A percentile compares a stretch with the other conserved stretches of the same genome.
Evolutionary conservation across 2,888 invertebrate genomes (phyloP).

Genomic region (Odontocolon sp.): DNA sequence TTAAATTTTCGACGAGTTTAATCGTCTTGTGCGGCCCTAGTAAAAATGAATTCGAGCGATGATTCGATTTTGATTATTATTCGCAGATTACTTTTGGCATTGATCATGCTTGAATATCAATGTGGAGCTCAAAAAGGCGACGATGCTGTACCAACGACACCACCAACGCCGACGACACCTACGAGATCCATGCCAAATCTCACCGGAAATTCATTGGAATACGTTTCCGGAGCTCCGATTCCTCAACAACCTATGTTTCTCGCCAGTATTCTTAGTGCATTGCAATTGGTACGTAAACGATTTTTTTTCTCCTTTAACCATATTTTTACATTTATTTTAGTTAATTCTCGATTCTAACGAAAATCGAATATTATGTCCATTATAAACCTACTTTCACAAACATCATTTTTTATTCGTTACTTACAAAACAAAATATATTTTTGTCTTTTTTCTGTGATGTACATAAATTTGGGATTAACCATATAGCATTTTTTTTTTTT

Average conservation of each 20-base stretch:
- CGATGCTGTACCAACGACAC: conserved; percentile 68
- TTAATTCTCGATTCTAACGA: no score
- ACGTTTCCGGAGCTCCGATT: conserved; percentile 85
- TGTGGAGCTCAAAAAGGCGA: conserved; percentile 83
- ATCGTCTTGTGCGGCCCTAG: no score
- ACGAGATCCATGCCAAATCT: conserved; percentile 72
- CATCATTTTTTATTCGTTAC: no score
- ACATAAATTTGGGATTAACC: conserved; percentile 14
- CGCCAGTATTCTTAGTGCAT: conserved; percentile 88
- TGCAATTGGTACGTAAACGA: conserved; percentile 82
- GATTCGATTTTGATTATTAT: conserved; percentile 39
- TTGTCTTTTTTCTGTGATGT: background rate
- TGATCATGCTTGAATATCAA: conserved; percentile 89
- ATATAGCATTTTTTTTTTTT: background rate
- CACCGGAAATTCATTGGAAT: conserved; percentile 81
- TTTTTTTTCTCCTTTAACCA: no score
- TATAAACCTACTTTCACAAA: no score
- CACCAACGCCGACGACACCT: conserved; percentile 72
- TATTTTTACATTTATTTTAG: no score
- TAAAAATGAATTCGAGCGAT: no score
- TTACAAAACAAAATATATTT: background rate
- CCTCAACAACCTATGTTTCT: conserved; percentile 93
- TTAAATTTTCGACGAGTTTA: no score
- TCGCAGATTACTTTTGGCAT: conserved; percentile 85
- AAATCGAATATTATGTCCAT: no score